A percentile compares a stretch with the other conserved stretches of the same genome.
Conservation (phyloP, 2,888 invertebrate species). For the Chloroclystis v-ata region DNA sequence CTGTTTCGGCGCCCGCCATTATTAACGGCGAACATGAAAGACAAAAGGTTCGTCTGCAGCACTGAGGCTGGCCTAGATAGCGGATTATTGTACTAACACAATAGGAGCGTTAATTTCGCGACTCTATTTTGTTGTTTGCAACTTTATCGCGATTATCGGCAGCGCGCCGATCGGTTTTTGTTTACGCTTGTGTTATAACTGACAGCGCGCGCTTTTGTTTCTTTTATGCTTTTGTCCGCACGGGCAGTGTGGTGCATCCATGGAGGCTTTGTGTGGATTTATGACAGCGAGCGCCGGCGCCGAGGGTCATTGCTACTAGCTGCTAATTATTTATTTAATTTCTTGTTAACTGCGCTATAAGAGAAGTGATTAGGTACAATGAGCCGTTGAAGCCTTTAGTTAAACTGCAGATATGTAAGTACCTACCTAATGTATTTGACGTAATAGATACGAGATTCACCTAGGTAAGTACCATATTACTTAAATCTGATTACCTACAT, state of each 20-base stretch:
- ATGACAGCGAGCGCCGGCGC: conserved; percentile 6
- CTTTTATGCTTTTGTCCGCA: conserved; percentile 18
- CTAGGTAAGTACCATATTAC: too few relatives aligned
- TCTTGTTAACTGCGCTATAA: too few relatives aligned
- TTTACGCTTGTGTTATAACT: conserved; percentile 29
- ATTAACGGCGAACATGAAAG: conserved; percentile 79
- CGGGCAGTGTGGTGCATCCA: conserved; percentile 9
- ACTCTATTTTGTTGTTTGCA: conserved; percentile 76
- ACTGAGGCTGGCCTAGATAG: conserved; percentile 78
- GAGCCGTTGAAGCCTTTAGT: too few relatives aligned
- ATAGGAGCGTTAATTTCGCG: conserved; percentile 77
- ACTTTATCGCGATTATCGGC: conserved; percentile 74
- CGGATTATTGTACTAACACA: conserved; percentile 79
- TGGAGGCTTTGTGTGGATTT: conserved; percentile 17
- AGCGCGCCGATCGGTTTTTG: conserved; percentile 29
- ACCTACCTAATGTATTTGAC: too few relatives aligned
- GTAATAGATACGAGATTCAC: too few relatives aligned
- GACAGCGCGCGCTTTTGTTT: conserved; percentile 28
- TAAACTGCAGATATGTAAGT: too few relatives aligned
- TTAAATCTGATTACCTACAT: too few relatives aligned
- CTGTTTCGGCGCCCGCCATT: conserved; percentile 78
- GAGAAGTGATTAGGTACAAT: too few relatives aligned
- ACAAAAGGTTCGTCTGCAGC: conserved; percentile 79
- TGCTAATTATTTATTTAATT: too few relatives aligned
- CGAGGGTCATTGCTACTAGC: too few relatives aligned